Base-by-base conservation (phyloP, 2,888 invertebrate species). In the Catocala nupta region DNA sequence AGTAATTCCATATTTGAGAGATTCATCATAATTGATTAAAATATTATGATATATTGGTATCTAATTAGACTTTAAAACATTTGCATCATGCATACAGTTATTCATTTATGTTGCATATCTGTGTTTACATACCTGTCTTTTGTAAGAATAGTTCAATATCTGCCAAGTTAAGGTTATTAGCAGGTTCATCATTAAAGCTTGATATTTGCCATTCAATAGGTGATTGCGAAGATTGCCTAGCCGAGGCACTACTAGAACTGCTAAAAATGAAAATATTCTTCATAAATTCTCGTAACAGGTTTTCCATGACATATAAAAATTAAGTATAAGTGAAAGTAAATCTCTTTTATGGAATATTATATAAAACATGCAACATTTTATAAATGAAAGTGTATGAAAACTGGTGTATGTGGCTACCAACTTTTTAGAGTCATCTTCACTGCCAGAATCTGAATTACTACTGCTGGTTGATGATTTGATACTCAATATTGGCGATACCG, bases 341-440 rank as follows among this genome's bases (percentile, higher is more conserved):
- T 16, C 16, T 52, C 45, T 5, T 4, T 25, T 10, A 8, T 10
- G 25, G 4, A 59, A 25, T 48, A 39, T 59, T 47, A 44, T 13
- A 53, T 53, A 36, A 51, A 33, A 47, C 44, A 36, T 16, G 5
- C 16, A 13, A 45, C 45, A 10, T 45, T 53, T 48, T 34, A 7
- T 45, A 49, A 58, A 59, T 59, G 65, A 75, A 64, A 59, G 52
- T 74, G 9, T 33, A 63, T 57, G 53, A 42, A 47, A 5, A 34
- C 7, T 50, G 7, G 25, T 25, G 25, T 25, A 25, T 25, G 4
- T 25, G 25, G 36, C 9, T 53, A 60, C 77, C 79, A 81, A 93
- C 93, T 90, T 93, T 77, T 92, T 94, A 39, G 88, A 90, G 70
- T 94, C 94, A 90, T 94, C 94, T 70, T 94, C 94, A 83, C 94